These are phyloP conservation scores for Cyaniris semiargus DNA, from an alignment of 2,888 invertebrate species.

Conservation along the genomic window DNA sequence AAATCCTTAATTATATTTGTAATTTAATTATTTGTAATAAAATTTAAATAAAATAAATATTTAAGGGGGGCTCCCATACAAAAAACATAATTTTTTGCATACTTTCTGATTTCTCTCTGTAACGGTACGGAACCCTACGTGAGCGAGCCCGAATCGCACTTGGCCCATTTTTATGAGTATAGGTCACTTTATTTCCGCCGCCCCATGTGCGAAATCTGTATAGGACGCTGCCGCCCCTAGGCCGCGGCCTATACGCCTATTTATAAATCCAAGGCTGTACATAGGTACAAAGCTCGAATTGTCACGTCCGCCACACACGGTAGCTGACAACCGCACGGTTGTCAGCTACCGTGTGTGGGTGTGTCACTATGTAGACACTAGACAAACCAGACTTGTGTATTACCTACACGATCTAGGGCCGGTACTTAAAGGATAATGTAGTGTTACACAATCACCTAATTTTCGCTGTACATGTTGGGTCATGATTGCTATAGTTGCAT, in stretches of 20 bases:
- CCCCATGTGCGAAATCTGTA: too few species aligned
- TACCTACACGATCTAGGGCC: constrained; percentile 5
- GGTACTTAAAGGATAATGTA: neutral
- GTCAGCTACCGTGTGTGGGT: constrained; percentile 4
- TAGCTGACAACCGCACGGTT: neutral
- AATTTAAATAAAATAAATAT: too few species aligned
- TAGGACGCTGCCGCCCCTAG: too few species aligned
- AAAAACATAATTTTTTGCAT: too few species aligned
- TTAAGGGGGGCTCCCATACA: too few species aligned
- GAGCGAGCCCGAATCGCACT: too few species aligned
- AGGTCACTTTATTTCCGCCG: too few species aligned
- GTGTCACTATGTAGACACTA: constrained; percentile 2
- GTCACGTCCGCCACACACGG: neutral
- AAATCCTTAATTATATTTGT: too few species aligned
- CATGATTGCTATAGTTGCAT: neutral
- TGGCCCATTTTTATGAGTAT: too few species aligned
- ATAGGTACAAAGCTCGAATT: neutral
- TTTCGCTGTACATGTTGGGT: neutral
- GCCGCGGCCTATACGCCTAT: neutral
- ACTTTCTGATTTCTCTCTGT: too few species aligned
- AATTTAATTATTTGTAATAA: too few species aligned
- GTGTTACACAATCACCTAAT: neutral
- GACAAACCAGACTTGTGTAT: constrained; percentile 30
- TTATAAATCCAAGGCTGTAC: neutral
- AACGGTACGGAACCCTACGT: too few species aligned